Conservation (phyloP, 2,797 vertebrate genomes). For the Eulemur coronatus region DNA sequence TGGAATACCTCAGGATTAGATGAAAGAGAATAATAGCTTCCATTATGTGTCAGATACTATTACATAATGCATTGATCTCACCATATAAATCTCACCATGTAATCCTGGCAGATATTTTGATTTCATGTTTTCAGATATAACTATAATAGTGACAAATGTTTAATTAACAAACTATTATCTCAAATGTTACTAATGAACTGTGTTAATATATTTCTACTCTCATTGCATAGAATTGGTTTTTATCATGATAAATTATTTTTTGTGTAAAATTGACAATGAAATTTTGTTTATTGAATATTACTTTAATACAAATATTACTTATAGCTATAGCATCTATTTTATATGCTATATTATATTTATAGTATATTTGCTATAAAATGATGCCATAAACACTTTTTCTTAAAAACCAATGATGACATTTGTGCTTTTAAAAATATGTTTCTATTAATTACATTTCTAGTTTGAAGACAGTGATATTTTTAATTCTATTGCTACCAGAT, state of each 20-base stretch:
- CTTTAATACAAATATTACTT: not conserved
- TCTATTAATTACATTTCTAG: not conserved
- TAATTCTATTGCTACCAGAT: not conserved
- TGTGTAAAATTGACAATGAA: not conserved
- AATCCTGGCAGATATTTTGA: not conserved
- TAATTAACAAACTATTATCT: not conserved
- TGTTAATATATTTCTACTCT: not conserved
- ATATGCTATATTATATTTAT: not conserved
- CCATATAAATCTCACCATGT: not conserved
- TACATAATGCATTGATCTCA: not conserved
- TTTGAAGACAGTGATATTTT: not conserved
- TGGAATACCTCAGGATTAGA: not conserved
- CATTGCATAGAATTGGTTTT: not conserved
- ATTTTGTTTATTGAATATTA: not conserved
- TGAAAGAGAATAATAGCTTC: not conserved
- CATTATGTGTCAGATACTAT: not conserved
- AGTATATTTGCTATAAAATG: not conserved
- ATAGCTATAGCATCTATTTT: not conserved
- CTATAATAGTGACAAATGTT: not conserved
- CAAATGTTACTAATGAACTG: not conserved
- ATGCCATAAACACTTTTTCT: not conserved
- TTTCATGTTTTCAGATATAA: not conserved
- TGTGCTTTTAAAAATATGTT: not conserved
- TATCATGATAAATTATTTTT: not conserved
- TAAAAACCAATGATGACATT: not conserved